phyloP scores from a whole-genome alignment of 1,140 invertebrate species.

The Cryptotermes secundus region DNA sequence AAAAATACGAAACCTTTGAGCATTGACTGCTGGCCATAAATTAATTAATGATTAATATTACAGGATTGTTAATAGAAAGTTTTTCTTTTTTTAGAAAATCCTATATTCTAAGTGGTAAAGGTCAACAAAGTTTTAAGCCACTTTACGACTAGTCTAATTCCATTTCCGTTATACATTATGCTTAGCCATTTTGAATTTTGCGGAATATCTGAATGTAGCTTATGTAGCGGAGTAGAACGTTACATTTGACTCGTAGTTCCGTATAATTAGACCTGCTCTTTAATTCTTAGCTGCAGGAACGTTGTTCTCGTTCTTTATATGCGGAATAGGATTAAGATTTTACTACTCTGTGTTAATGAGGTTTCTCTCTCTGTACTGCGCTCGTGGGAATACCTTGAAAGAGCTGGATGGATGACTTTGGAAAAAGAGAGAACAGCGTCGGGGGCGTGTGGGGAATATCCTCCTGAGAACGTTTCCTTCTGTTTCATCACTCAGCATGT shows the following conservation, averaged over 20 bases:
- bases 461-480: neutral
- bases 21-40: too few relatives aligned
- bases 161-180: neutral
- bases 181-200: neutral
- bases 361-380: neutral
- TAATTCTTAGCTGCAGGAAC: neutral
- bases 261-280: neutral
- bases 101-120: neutral
- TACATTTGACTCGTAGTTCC: neutral
- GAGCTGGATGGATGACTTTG: neutral
- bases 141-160: neutral
- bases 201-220: neutral
- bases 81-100: neutral
- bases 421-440: neutral
- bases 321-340: neutral
- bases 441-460: neutral
- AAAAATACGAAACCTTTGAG: too few relatives aligned
- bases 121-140: neutral
- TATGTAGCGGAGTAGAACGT: neutral
- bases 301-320: neutral
- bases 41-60: too few relatives aligned
- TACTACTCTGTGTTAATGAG: neutral
- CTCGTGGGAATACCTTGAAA: neutral
- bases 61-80: neutral
- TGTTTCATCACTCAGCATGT: neutral